Evolutionary conservation across 1,140 invertebrate genomes (phyloP).

Genomic region (Steinernema khuongi): DNA sequence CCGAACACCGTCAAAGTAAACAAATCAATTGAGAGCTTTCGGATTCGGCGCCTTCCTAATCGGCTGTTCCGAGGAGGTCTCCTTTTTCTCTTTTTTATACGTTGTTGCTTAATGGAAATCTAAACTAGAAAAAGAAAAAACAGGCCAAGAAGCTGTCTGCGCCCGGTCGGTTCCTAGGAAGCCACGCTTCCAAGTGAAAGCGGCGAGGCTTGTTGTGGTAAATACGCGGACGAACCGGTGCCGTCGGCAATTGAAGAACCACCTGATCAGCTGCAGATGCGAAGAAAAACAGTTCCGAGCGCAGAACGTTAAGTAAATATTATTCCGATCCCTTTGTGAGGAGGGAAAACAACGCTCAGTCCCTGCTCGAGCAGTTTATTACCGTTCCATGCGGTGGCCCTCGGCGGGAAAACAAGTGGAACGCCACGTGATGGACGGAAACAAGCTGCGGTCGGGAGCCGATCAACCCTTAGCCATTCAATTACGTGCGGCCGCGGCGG

Average conservation of each 20-base stretch:
- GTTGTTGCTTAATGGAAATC: too few species aligned
- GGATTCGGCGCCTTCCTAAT: too few species aligned
- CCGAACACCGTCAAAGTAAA: slow-evolving; percentile 11
- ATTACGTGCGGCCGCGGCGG: background rate
- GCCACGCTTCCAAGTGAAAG: too few species aligned
- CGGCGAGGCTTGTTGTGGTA: background rate
- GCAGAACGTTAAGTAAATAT: slow-evolving; percentile 11
- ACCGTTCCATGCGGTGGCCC: background rate
- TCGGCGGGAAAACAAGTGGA: background rate
- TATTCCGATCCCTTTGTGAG: slow-evolving; percentile 13
- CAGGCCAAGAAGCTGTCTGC: too few species aligned
- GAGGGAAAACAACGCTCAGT: slow-evolving; percentile 12
- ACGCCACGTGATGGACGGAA: background rate
- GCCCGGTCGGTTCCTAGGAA: too few species aligned
- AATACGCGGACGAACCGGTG: background rate
- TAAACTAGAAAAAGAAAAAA: too few species aligned
- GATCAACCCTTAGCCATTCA: background rate
- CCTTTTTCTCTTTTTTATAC: too few species aligned
- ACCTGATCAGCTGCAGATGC: slow-evolving; percentile 16
- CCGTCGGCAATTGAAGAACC: slow-evolving; percentile 1
- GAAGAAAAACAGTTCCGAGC: slow-evolving; percentile 15
- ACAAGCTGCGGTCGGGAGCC: too few species aligned
- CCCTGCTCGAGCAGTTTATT: background rate
- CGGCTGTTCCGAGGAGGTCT: too few species aligned
- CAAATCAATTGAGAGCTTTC: background rate